Evolutionary conservation across 2,888 invertebrate genomes (phyloP), one percentile per base, ranked within the genome.

Genomic region (Parnassius glacialis): DNA sequence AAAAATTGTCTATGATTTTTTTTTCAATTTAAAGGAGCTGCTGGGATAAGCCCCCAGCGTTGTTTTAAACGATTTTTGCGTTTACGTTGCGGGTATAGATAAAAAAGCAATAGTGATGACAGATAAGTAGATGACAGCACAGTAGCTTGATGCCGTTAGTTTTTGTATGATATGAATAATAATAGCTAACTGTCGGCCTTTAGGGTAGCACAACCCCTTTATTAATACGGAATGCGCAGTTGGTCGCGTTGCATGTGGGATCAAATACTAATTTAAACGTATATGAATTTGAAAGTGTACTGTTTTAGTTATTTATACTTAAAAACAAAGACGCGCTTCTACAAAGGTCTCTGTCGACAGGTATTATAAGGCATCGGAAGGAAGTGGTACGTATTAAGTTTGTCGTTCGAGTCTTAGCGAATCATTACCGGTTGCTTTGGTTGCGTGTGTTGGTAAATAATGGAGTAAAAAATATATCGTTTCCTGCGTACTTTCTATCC

Each of bases 351-450:
- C 50, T n/a, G 45, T 47, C n/a, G 48, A 48, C 11, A 16, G 44
- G 55, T 45, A 70, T 83, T 85, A 80, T 90, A 90, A 75, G 90
- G 90, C 75, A 86, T 91, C 90, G 90, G 90, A 91, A 91, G 90
- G 90, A 91, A 89, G 90, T 83, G 84, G 89, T 82, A 68, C 74
- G 82, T 82, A 83, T 84, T 83, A 81, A 82, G 78, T 82, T 83
- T 83, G 79, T 76, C 73, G 66, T 71, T 20, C 75, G 74, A 76
- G 82, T 79, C 84, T 83, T 76, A 74, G 83, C 84, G 80, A 87
- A 85, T 85, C 84, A 85, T 83, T 85, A 84, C 79, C 79, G 82
- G 79, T 67, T 67, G 25, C 59, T 63, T 52, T 50, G 61, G 57
- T 65, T 64, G 56, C 69, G 62, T 65, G 57, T 62, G 62, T 57